Evolutionary conservation across 2,888 invertebrate species (phyloP), one percentile per base, ranked within the genome.

Genomic region (Leptarthrus brevirostris): DNA sequence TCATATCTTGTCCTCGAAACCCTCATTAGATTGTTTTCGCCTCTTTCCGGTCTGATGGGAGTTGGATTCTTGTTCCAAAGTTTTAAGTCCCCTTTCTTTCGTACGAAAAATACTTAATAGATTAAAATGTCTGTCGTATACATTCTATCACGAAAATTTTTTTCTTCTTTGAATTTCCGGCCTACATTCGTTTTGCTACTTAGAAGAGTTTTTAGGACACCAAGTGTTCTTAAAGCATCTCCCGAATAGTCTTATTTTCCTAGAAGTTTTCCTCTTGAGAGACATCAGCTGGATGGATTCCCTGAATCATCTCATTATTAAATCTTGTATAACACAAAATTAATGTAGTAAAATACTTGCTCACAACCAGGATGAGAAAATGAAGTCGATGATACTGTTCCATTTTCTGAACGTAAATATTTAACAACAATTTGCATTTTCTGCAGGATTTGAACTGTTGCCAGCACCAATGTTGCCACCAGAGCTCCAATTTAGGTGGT

Each of bases 291-390:
- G 56, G 22, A 34, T 61, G 16, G 26, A 18, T 61, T 34, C 61
- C 18, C 61, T 40, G 40, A 61, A 61, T 61, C 61, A 61, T 61
- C 40, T 61, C 61, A 40, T 61, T 61, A 61, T 61, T 61, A 61
- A 61, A 61, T 61, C 61, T 36, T 36, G 40, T 10, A 36, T 12
- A 36, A 22, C 61, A 61, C 40, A 20, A 36, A 61, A 61, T 61
- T 61, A 40, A 61, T 61, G 61, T 61, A 36, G 4, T n/a, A 26
- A 22, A 30, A 56, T 14, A 26, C 16, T 18, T 56, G 16, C 16
- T 44, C 12, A 44, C 30, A 6, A 30, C 44, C 44, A 44, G 44
- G 8, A 44, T 44, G 44, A 44, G 4, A 16, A 16, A 44, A 44
- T 44, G 16, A 44, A 14, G 12, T 44, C 16, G 44, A 14, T 44